Base-by-base conservation (phyloP, 1,140 invertebrate species). In the Chironomus striatipennis region DNA sequence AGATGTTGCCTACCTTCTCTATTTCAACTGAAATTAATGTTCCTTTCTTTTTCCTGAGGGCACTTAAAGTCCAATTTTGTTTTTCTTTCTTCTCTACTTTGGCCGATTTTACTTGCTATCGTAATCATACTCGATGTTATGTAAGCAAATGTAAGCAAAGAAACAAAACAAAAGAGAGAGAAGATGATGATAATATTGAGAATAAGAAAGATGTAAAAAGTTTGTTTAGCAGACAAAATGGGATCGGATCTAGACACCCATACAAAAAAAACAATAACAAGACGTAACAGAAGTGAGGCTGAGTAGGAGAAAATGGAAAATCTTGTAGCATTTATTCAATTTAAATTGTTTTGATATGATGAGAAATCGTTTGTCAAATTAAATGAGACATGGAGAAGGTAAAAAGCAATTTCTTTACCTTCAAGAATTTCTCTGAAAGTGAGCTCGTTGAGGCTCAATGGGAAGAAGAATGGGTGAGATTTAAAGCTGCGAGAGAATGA, bases 321-420 rank as follows among this genome's bases (percentile, higher is more conserved):
- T 57, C 4, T 57, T 57, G 9, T 57, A n/a, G 12, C 12, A 57
- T 57, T 57, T 57, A 57, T 57, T 57, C 47, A 57, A 57, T 57
- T 57, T 57, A 57, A 57, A 57, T 57, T 12, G 12, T 57, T 57
- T 57, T 57, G 47, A 57, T n/a, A n/a, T 57, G 47, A 57, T 57
- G 47, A 57, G 47, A 57, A 57, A 57, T 12, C 47, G 47, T 57
- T 57, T 57, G 47, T 57, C 47, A 57, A 57, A 57, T 57, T 57
- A 57, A 57, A 57, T 57, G 47, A 57, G 47, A 57, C 47, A 57
- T 12, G 12, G n/a, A 57, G 47, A 57, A 57, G 47, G 47, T 57
- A 57, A 5, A 57, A 57, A 57, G 12, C 47, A 57, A 57, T 57
- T 57, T 57, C 47, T 12, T 34, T 34, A 34, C 24, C 24, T 34